phyloP scores from a whole-genome alignment of 1,140 invertebrate genomes.

The Metaphire vulgaris region DNA sequence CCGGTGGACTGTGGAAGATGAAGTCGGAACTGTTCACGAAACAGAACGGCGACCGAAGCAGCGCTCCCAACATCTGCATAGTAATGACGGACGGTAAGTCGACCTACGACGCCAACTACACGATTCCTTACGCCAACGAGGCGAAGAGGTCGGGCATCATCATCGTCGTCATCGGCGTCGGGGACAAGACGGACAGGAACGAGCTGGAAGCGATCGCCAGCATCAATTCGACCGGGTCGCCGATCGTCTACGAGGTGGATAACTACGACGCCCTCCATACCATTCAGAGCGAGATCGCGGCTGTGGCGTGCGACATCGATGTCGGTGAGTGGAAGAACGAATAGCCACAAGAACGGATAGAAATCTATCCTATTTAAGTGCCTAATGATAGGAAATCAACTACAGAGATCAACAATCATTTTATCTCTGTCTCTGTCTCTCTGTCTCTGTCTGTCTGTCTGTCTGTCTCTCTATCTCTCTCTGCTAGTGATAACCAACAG shows the following conservation, averaged over 20 bases:
- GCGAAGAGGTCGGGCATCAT: constrained; percentile 10
- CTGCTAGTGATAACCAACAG: no score
- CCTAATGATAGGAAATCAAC: no score
- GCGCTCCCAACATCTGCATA: constrained; percentile 22
- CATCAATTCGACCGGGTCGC: not conserved
- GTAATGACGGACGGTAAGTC: constrained; percentile 31
- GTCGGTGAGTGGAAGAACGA: not conserved
- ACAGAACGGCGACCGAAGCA: constrained; percentile 22
- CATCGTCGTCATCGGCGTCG: not conserved
- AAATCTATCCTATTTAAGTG: no score
- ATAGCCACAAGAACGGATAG: no score
- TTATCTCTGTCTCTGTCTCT: no score
- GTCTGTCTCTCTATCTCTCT: no score
- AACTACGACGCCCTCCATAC: not conserved
- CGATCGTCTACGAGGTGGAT: not conserved
- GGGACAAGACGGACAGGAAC: not conserved
- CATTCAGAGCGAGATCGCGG: not conserved
- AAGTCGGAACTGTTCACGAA: constrained; percentile 18
- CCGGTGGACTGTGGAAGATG: constrained; percentile 20
- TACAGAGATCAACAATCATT: no score
- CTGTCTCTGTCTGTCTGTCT: no score
- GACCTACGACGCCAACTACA: constrained; percentile 16
- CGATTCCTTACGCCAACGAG: constrained; percentile 15
- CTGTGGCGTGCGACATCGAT: not conserved
- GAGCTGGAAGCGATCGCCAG: not conserved